phyloP scores from a whole-genome alignment of 2,113 vertebrate genomes.

The Ciconia boyciana region DNA sequence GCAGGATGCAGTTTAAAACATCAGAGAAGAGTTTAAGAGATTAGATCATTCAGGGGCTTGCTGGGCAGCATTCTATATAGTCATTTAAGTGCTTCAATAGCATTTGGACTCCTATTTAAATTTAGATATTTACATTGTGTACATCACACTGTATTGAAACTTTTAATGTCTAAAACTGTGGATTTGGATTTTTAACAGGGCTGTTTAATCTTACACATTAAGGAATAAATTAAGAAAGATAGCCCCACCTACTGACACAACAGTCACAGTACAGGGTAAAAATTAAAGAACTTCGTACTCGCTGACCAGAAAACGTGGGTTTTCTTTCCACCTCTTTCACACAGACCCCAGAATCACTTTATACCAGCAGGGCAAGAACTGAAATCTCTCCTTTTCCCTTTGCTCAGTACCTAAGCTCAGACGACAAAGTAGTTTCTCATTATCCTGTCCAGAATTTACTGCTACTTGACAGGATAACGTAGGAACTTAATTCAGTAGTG shows the following conservation, averaged over 20 bases:
- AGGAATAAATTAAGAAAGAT: background rate
- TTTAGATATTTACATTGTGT: background rate
- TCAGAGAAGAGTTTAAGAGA: background rate
- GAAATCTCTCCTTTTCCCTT: background rate
- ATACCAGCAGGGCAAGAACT: background rate
- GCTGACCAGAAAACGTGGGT: fast-evolving
- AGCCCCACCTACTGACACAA: constrained; percentile 46
- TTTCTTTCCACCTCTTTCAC: background rate
- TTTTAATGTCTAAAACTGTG: background rate
- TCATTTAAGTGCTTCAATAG: background rate
- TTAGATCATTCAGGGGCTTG: background rate
- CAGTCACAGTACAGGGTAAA: background rate
- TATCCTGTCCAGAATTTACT: background rate
- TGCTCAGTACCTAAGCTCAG: background rate
- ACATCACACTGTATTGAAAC: background rate
- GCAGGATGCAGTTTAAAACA: background rate
- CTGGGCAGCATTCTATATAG: background rate
- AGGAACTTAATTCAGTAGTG: background rate
- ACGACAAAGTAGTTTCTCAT: background rate
- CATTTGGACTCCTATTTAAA: background rate
- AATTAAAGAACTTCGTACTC: background rate
- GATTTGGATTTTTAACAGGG: background rate
- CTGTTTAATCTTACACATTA: background rate
- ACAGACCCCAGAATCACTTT: background rate
- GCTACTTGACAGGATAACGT: background rate